phyloP scores from a whole-genome alignment of 2,113 vertebrate species.

The Tauraco erythrolophus region DNA sequence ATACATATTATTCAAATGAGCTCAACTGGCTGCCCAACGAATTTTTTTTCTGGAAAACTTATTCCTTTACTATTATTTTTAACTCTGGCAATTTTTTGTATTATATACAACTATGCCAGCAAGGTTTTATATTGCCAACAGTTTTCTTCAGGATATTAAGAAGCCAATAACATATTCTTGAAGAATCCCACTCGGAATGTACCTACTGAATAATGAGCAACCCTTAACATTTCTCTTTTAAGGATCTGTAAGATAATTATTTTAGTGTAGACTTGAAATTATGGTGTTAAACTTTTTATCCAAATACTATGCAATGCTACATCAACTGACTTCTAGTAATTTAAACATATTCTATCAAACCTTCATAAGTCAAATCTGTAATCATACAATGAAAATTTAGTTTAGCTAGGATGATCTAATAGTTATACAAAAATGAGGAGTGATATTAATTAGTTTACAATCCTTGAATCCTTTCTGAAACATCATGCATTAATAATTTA shows the following conservation, averaged over 20 bases:
- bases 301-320: not conserved
- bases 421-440: not conserved
- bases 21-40: not conserved
- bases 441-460: not conserved
- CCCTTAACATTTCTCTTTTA: not conserved
- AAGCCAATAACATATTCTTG: not conserved
- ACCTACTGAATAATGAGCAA: not conserved
- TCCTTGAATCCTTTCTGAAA: not conserved
- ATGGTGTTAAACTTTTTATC: not conserved
- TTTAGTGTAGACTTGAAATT: not conserved
- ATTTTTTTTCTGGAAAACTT: not conserved
- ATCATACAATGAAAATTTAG: not conserved
- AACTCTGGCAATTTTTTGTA: not conserved
- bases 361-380: not conserved
- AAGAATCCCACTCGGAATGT: not conserved
- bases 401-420: not conserved
- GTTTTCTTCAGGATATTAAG: not conserved
- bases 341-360: not conserved
- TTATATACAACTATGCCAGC: not conserved
- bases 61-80: not conserved
- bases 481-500: not conserved
- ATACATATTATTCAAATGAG: not conserved
- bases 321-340: not conserved
- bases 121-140: not conserved
- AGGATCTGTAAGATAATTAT: not conserved